phyloP scores from a whole-genome alignment of 2,888 invertebrate genomes.

The Erynnis tages region DNA sequence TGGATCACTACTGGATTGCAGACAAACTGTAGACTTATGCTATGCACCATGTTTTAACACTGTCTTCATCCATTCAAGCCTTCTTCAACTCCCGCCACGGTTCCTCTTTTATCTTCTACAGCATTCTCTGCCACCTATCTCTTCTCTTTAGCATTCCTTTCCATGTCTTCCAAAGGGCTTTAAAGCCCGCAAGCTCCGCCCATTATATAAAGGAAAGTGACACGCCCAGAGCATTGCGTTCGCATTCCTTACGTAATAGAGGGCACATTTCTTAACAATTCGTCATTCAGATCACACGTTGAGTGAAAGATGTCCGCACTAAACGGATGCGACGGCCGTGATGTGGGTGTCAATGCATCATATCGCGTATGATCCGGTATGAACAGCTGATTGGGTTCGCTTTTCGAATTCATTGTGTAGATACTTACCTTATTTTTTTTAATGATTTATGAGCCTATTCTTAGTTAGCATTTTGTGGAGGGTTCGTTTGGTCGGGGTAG shows the following conservation, averaged over 20 bases:
- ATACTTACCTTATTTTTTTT: too few relatives aligned
- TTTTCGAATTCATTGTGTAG: background rate
- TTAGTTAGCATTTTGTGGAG: too few relatives aligned
- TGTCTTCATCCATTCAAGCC: too few relatives aligned
- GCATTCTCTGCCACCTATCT: too few relatives aligned
- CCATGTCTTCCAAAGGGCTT: background rate
- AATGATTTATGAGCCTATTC: too few relatives aligned
- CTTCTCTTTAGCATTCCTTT: too few relatives aligned
- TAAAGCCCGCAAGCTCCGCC: slow-evolving; percentile 21
- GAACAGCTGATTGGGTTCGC: slow-evolving; percentile 25
- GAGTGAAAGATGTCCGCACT: slow-evolving; percentile 74
- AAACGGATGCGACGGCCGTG: slow-evolving; percentile 68
- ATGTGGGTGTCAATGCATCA: slow-evolving; percentile 32
- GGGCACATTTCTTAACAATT: slow-evolving; percentile 61
- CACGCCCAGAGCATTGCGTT: slow-evolving; percentile 46
- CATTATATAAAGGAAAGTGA: slow-evolving; percentile 69
- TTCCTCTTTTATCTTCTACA: too few relatives aligned
- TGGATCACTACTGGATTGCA: too few relatives aligned
- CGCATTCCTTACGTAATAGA: slow-evolving; percentile 71
- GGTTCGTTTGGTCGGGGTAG: too few relatives aligned
- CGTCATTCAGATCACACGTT: slow-evolving; percentile 57
- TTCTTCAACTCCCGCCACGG: too few relatives aligned
- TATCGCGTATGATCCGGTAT: slow-evolving; percentile 12
- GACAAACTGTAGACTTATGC: too few relatives aligned
- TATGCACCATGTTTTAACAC: too few relatives aligned